Evolutionary conservation across 2,888 invertebrate species (phyloP).

Genomic region (Diaprepes abbreviatus): DNA sequence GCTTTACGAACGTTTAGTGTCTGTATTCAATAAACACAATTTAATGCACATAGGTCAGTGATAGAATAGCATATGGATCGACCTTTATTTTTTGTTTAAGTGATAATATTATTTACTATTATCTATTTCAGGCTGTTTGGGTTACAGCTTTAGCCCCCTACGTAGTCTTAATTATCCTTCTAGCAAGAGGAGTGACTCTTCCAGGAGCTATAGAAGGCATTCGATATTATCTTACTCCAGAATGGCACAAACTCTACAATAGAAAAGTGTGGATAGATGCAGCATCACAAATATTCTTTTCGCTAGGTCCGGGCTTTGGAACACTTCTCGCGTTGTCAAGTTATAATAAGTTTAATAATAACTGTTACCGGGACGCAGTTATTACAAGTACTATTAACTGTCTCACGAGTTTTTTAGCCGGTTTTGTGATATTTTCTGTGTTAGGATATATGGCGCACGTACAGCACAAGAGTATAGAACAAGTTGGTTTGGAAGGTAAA

Average conservation of each 20-base stretch:
- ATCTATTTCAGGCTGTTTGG: slow-evolving; percentile 84
- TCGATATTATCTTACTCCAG: slow-evolving; percentile 88
- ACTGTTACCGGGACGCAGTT: slow-evolving; percentile 90
- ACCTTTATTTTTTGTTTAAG: too few relatives aligned
- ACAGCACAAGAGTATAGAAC: slow-evolving; percentile 87
- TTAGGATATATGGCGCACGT: slow-evolving; percentile 95
- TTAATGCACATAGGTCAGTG: too few relatives aligned
- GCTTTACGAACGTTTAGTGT: too few relatives aligned
- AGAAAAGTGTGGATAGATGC: slow-evolving; percentile 90
- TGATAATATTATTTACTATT: not conserved
- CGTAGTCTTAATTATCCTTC: slow-evolving; percentile 87
- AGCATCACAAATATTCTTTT: slow-evolving; percentile 95
- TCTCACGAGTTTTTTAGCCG: slow-evolving; percentile 91
- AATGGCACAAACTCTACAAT: slow-evolving; percentile 87
- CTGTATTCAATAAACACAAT: too few relatives aligned
- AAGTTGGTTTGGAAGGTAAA: slow-evolving; percentile 82
- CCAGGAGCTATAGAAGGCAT: slow-evolving; percentile 91
- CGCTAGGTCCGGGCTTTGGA: slow-evolving; percentile 93
- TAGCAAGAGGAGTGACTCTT: slow-evolving; percentile 86
- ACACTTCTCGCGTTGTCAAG: slow-evolving; percentile 90
- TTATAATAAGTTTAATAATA: slow-evolving; percentile 95
- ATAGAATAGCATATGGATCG: too few relatives aligned
- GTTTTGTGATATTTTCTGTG: slow-evolving; percentile 95
- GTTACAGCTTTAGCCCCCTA: slow-evolving; percentile 95
- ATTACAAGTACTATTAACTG: slow-evolving; percentile 93